Evolutionary conservation across 2,797 vertebrate species (phyloP), one percentile per base, ranked within the genome.

Genomic region (Pempheris klunzingeri): DNA sequence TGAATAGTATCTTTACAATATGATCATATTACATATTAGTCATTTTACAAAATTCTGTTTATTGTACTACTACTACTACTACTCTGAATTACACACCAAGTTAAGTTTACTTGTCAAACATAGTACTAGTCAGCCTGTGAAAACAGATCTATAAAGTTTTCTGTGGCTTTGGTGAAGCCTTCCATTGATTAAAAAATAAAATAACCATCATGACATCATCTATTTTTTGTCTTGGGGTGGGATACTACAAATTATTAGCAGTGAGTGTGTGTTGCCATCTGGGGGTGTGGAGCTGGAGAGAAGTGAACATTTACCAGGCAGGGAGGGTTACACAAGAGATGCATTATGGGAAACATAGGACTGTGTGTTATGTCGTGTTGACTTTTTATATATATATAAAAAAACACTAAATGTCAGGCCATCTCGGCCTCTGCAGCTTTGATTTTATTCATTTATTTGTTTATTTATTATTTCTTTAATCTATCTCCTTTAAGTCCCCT

Each of bases 221-320:
- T 50, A 15, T 14, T 22, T 30, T 46, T 26, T 50, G 1, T n/a
- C 13, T 71, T 47, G 10, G 18, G 24, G 47, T 22, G 26, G 32
- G 2, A 50, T 12, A n/a, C 5, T 2, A 55, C 20, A 68, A 4
- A 15, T 54, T 20, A 54, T 24, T 28, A n/a, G 12, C 17, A n/a
- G 12, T n/a, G n/a, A n/a, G n/a, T n/a, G n/a, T n/a, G n/a, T n/a
- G n/a, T n/a, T n/a, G n/a, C n/a, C n/a, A n/a, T n/a, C n/a, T n/a
- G n/a, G n/a, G n/a, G n/a, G n/a, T n/a, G 15, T 54, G 38, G 2
- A 38, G 41, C 7, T 65, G 22, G n/a, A 74, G 70, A 70, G 34
- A 60, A 3, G 12, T n/a, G 7, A 10, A 53, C 12, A 38, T 30
- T 59, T 5, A 46, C n/a, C 7, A 62, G 28, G 2, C 50, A 15